Conservation (phyloP, 2,797 vertebrate species). For the Benthosema pterotum region DNA sequence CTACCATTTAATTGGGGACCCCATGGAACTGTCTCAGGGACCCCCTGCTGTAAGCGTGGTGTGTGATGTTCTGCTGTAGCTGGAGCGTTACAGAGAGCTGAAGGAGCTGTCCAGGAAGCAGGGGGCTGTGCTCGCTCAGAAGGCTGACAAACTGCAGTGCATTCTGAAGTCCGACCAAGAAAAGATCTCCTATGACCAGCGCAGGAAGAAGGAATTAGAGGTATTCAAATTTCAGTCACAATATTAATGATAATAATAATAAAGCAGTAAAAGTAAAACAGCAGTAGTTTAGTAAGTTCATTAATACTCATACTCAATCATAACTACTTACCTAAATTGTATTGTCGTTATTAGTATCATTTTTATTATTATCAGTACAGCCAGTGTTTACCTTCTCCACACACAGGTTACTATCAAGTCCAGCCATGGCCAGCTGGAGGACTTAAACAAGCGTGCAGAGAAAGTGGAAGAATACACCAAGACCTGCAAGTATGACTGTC, state of each 20-base stretch:
- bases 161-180: slow-evolving; percentile 85
- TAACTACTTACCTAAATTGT: too few species aligned
- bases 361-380: too few species aligned
- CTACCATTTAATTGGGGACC: too few species aligned
- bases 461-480: slow-evolving; percentile 88
- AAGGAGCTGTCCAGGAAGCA: slow-evolving; percentile 86
- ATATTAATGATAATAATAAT: too few species aligned
- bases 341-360: too few species aligned
- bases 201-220: slow-evolving; percentile 85
- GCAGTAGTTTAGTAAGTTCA: too few species aligned
- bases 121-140: slow-evolving; percentile 82
- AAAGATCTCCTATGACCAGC: slow-evolving; percentile 83
- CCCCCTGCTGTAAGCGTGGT: too few species aligned
- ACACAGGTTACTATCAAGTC: slow-evolving; percentile 84
- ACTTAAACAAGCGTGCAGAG: slow-evolving; percentile 80
- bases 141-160: slow-evolving; percentile 86
- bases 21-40: too few species aligned
- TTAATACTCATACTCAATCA: too few species aligned
- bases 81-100: slow-evolving; percentile 85
- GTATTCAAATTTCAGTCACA: slow-evolving; percentile 64
- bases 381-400: background rate
- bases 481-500: slow-evolving; percentile 82
- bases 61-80: slow-evolving; percentile 62
- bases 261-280: too few species aligned
- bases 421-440: slow-evolving; percentile 81